phyloP scores from a whole-genome alignment of 2,888 invertebrate genomes.

The Didymodactylos carnosus region DNA sequence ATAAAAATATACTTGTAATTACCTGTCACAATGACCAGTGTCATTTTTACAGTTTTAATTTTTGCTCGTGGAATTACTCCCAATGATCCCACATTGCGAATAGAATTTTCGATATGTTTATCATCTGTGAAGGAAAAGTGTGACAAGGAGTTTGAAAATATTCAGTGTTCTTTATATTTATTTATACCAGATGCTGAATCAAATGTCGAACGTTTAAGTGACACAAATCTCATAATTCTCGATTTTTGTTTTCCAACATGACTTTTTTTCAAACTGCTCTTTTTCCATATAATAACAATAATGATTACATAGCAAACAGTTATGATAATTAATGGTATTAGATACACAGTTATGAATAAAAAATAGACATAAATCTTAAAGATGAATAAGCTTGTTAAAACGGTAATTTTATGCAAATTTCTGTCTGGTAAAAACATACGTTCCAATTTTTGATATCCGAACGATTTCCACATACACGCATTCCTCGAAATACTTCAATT shows the following conservation, averaged over 20 bases:
- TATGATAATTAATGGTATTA: conserved; percentile 60
- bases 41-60: conserved; percentile 30
- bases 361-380: background rate
- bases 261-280: conserved; percentile 46
- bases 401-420: background rate
- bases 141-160: no score
- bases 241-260: background rate
- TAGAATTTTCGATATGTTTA: conserved; percentile 17
- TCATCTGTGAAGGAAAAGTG: conserved; percentile 20
- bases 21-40: conserved; percentile 30
- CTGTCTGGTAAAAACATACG: background rate
- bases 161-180: no score
- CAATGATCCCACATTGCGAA: conserved; percentile 15
- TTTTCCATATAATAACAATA: conserved; percentile 74
- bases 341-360: background rate
- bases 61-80: conserved; percentile 29
- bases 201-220: conserved; percentile 12
- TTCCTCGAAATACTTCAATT: background rate
- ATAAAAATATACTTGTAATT: no score
- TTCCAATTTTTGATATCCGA: background rate
- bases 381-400: no score
- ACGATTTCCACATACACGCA: background rate
- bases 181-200: no score
- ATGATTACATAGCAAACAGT: conserved; percentile 72
- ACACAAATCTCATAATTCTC: background rate